A percentile compares a stretch with the other conserved stretches of the same genome.
Evolutionary conservation across 1,140 invertebrate species (phyloP).

Genomic region (Drosophila pandora): DNA sequence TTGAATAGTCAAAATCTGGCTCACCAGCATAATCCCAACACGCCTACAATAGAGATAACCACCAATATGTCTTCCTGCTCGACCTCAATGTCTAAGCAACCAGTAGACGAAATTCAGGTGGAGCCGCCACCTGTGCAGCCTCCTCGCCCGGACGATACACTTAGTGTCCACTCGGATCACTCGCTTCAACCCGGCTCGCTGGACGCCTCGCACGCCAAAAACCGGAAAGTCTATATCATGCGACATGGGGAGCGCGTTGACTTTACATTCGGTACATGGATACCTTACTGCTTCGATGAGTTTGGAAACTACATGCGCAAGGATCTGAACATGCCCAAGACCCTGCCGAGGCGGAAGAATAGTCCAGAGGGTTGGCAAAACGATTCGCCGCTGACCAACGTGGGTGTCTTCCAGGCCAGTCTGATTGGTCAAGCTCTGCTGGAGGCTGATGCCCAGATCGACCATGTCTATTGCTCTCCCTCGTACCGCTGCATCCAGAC

Average conservation of each 20-base stretch:
- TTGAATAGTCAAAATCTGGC: slow-evolving; percentile 54
- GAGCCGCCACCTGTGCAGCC: slow-evolving; percentile 59
- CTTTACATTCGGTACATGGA: slow-evolving; percentile 95
- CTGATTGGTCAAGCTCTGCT: slow-evolving; percentile 92
- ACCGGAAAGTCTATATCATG: slow-evolving; percentile 88
- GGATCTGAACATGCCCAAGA: slow-evolving; percentile 95
- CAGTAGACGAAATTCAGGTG: slow-evolving; percentile 72
- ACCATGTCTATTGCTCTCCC: slow-evolving; percentile 92
- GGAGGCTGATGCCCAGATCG: slow-evolving; percentile 87
- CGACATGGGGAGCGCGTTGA: slow-evolving; percentile 92
- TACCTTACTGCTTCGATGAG: slow-evolving; percentile 93
- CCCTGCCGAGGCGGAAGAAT: slow-evolving; percentile 86
- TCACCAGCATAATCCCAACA: slow-evolving; percentile 70
- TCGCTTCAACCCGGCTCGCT: slow-evolving; percentile 40
- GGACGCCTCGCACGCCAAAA: slow-evolving; percentile 46
- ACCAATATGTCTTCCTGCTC: slow-evolving; percentile 69
- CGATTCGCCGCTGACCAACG: slow-evolving; percentile 94
- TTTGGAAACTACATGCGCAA: slow-evolving; percentile 90
- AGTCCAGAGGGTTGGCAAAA: slow-evolving; percentile 89
- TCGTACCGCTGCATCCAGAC: slow-evolving; percentile 96
- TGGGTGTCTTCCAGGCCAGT: slow-evolving; percentile 89
- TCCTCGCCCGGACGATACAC: slow-evolving; percentile 69
- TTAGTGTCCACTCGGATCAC: slow-evolving; percentile 71
- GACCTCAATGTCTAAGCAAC: slow-evolving; percentile 53
- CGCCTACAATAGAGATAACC: slow-evolving; percentile 74